phyloP scores from a whole-genome alignment of 1,140 invertebrate species.

The Physella acuta region DNA sequence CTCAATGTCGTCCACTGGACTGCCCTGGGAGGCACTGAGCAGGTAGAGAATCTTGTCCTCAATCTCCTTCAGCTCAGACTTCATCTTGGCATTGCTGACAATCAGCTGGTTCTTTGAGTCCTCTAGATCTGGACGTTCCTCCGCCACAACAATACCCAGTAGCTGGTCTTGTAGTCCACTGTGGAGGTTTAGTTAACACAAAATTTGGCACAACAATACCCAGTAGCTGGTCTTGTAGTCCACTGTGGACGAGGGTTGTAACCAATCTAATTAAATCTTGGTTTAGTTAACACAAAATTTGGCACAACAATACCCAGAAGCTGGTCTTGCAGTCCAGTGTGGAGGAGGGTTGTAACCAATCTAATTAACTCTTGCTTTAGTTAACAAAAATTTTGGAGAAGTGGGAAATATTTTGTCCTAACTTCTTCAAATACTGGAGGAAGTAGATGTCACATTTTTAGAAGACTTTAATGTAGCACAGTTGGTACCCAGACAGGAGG shows the following conservation, averaged over 20 bases:
- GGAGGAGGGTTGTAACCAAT: too few species aligned
- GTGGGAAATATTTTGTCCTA: too few species aligned
- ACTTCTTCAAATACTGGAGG: not conserved
- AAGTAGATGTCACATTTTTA: not conserved
- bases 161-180: conserved; percentile 84
- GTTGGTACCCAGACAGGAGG: too few species aligned
- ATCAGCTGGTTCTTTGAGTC: conserved; percentile 77
- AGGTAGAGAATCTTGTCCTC: conserved; percentile 84
- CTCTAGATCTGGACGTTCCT: conserved; percentile 84
- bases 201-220: conserved; percentile 84
- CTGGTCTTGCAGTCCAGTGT: conserved; percentile 82
- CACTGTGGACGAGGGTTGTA: too few species aligned
- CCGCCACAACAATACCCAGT: conserved; percentile 80
- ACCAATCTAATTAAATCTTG: too few species aligned
- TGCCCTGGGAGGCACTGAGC: conserved; percentile 78
- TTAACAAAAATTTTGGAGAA: too few species aligned
- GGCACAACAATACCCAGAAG: conserved; percentile 83
- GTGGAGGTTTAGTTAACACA: too few species aligned
- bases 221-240: conserved; percentile 84
- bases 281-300: too few species aligned
- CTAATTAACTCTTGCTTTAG: too few species aligned
- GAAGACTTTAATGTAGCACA: not conserved
- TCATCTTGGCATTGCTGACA: conserved; percentile 81
- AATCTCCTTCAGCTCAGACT: conserved; percentile 76
- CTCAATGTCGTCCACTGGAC: conserved; percentile 87